Evolutionary conservation across 2,113 vertebrate genomes (phyloP).

Genomic region (Conger conger): DNA sequence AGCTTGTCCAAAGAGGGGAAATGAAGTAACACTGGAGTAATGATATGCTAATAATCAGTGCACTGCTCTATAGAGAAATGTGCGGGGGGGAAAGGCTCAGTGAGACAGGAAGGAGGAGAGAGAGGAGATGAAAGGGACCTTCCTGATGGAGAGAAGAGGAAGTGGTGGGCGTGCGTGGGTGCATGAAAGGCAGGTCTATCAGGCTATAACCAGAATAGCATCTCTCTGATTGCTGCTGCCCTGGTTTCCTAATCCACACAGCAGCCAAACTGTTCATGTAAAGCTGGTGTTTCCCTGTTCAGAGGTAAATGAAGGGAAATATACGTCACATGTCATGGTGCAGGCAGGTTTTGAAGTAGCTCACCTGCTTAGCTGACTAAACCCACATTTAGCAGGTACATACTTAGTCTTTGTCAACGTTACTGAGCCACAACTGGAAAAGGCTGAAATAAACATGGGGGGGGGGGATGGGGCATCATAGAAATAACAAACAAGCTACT

Average conservation of each 20-base stretch:
- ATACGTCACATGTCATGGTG: too few relatives aligned
- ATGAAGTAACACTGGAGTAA: not conserved
- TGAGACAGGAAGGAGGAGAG: not conserved
- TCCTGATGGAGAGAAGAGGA: not conserved
- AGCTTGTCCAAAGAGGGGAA: not conserved
- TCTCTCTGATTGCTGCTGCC: not conserved
- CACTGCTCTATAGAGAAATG: not conserved
- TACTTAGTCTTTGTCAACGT: too few relatives aligned
- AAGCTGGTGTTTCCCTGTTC: not conserved
- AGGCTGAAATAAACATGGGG: too few relatives aligned
- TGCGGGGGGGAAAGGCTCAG: not conserved
- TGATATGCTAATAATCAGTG: not conserved
- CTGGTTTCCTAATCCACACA: not conserved
- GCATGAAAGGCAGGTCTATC: slow-evolving; percentile 1
- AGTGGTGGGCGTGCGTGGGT: slow-evolving; percentile 12
- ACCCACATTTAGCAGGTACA: too few relatives aligned
- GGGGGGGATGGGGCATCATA: too few relatives aligned
- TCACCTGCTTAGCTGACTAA: too few relatives aligned
- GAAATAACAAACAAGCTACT: too few relatives aligned
- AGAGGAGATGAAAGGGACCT: not conserved
- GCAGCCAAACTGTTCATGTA: not conserved
- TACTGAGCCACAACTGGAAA: too few relatives aligned
- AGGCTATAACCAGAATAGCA: not conserved
- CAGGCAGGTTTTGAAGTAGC: too few relatives aligned
- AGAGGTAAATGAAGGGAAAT: too few relatives aligned